Evolutionary conservation across 2,888 invertebrate genomes (phyloP).

Genomic region (Drosophila picticornis): DNA sequence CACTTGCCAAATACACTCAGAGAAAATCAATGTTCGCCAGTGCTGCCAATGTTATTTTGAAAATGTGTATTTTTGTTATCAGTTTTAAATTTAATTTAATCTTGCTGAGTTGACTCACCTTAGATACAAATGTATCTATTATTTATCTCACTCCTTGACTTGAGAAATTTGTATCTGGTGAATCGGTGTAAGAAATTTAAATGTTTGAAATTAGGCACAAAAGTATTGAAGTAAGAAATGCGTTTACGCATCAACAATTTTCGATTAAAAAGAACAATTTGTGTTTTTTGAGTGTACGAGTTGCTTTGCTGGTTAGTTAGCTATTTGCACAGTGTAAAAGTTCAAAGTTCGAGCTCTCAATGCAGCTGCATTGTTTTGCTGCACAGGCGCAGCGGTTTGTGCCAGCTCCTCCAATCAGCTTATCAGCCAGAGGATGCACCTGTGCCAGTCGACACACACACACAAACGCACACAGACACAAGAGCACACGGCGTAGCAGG

Average conservation of each 20-base stretch:
- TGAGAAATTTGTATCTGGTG: not conserved
- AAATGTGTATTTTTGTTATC: not conserved
- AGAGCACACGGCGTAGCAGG: slow-evolving; percentile 20
- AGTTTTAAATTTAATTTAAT: not conserved
- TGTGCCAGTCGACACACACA: slow-evolving; percentile 8
- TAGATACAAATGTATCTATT: not conserved
- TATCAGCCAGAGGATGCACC: slow-evolving; percentile 47
- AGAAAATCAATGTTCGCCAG: not conserved
- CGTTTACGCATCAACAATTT: not conserved
- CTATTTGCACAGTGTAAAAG: slow-evolving; percentile 4
- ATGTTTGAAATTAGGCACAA: not conserved
- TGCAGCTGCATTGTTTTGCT: slow-evolving; percentile 30
- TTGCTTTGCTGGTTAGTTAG: not conserved
- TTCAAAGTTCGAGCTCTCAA: slow-evolving; percentile 11
- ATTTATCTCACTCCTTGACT: not conserved
- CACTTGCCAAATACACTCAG: slow-evolving; percentile 9
- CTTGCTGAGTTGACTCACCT: not conserved
- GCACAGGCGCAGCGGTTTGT: slow-evolving; percentile 22
- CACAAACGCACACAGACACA: not conserved
- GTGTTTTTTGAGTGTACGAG: not conserved
- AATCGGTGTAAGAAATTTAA: not conserved
- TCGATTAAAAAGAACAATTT: not conserved
- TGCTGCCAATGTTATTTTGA: not conserved
- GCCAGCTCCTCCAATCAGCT: slow-evolving; percentile 55
- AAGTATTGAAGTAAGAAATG: too few species aligned